These are phyloP conservation scores for Synergus gifuensis DNA, from an alignment of 2,888 invertebrate species.

Conservation along the genomic window DNA sequence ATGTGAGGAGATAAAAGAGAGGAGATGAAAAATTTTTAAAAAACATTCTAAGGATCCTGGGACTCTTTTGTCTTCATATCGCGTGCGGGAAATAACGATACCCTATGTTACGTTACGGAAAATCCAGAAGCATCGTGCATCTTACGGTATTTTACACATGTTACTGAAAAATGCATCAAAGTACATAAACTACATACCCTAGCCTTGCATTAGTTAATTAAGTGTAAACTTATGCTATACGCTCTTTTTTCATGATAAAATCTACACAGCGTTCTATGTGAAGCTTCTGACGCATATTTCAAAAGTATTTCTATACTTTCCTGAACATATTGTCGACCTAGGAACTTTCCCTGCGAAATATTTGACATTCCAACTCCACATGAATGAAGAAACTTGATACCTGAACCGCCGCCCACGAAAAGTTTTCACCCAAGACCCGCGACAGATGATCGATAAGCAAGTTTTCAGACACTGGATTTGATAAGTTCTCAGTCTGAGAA, in stretches of 20 bases:
- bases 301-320: background rate
- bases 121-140: background rate
- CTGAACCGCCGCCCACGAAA: constrained; percentile 12
- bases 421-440: constrained; percentile 17
- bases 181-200: too few relatives aligned
- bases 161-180: too few relatives aligned
- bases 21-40: background rate
- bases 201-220: too few relatives aligned
- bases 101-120: background rate
- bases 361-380: constrained; percentile 26
- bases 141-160: background rate
- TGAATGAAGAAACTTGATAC: constrained; percentile 35
- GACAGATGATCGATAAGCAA: constrained; percentile 37
- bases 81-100: too few relatives aligned
- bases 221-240: too few relatives aligned
- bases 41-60: background rate
- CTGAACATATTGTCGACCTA: background rate
- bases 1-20: background rate
- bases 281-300: background rate
- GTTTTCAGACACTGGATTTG: constrained; percentile 27
- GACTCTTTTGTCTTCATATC: constrained; percentile 1
- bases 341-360: constrained; percentile 14
- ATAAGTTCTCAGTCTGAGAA: constrained; percentile 30
- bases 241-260: background rate
- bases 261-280: background rate